Base-by-base conservation (phyloP, 2,797 vertebrate species). In the Aeoliscus strigatus region DNA sequence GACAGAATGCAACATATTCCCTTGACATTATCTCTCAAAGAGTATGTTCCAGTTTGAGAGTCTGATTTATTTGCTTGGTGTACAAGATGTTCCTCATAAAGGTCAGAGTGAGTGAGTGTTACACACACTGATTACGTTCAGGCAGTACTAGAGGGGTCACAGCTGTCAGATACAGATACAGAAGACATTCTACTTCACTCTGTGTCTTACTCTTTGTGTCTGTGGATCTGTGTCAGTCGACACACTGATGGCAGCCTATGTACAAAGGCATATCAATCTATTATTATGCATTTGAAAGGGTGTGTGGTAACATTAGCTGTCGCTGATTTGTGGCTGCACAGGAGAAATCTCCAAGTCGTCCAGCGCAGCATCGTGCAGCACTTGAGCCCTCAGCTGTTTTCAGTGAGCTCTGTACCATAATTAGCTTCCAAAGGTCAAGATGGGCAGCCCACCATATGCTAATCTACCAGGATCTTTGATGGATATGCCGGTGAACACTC, bases 381-480 rank as follows among this genome's bases (percentile, higher is more conserved):
- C 48, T 36, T 49, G 28, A 68, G 39, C 47, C 70, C 66, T 66
- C 60, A 63, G 66, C 56, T 43, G 37, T 74, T 66, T 47, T 33
- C 34, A 18, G 16, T 2, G 0, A 37, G 52, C 45, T 41, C 39
- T 6, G 47, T 28, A 33, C 53, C 61, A 71, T 60, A 70, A 74
- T 76, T 57, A 69, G 53, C 10, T 23, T 8, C 10, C 32, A 64
- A 66, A 73, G 70, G 79, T 78, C 63, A 73, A 53, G 60, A 66
- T 37, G 18, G 56, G 54, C 39, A 39, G 47, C 27, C 27, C 52
- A 27, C 51, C 57, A 61, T 60, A 56, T 56, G 51, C 55, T 61
- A 61, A 69, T 73, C 51, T 27, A 11, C 41, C 15, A 2, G 45
- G 49, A 46, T 53, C 36, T 62, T 64, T 50, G 41, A 51, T 65